Percentiles rank a stretch among this genome's conserved stretches.
phyloP scores from a whole-genome alignment of 2,113 vertebrate genomes.

The Romanogobio albipinnatus region DNA sequence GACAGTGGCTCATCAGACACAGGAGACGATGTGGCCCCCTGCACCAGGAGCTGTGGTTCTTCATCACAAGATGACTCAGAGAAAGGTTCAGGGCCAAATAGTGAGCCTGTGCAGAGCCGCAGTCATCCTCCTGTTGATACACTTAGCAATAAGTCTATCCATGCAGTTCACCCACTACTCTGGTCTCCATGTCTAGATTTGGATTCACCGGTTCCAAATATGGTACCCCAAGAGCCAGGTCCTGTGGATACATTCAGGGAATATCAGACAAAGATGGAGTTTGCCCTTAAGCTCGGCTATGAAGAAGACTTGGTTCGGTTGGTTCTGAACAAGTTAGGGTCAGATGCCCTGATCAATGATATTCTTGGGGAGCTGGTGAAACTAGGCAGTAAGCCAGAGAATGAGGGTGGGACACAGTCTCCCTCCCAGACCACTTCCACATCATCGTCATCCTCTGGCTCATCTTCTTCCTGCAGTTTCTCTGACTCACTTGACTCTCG shows the following conservation, averaged over 20 bases:
- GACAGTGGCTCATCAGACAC: conserved; percentile 81
- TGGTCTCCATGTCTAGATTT: conserved; percentile 90
- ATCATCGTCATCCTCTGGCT: conserved; percentile 73
- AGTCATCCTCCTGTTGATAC: conserved; percentile 22
- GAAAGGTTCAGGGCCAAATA: conserved; percentile 81
- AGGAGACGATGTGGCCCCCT: conserved; percentile 75
- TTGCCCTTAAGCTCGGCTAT: conserved; percentile 96
- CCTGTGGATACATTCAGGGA: conserved; percentile 78
- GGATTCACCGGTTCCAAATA: conserved; percentile 80
- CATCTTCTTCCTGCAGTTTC: conserved; percentile 75
- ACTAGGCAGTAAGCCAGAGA: conserved; percentile 90
- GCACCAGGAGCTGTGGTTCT: conserved; percentile 67
- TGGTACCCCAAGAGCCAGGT: conserved; percentile 78
- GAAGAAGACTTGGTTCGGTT: conserved; percentile 92
- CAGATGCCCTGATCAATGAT: conserved; percentile 95
- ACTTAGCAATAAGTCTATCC: conserved; percentile 71
- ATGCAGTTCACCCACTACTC: conserved; percentile 82
- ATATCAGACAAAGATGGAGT: conserved; percentile 96
- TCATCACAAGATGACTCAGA: conserved; percentile 76
- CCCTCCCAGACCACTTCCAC: conserved; percentile 80
- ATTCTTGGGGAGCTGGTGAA: conserved; percentile 97
- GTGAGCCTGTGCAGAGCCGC: conserved; percentile 74
- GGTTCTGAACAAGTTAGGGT: conserved; percentile 93
- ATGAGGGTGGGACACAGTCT: conserved; percentile 73
- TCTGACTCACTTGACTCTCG: conserved; percentile 81